Conservation (phyloP, 1,140 invertebrate species). For the Lasaia peninsularis region DNA sequence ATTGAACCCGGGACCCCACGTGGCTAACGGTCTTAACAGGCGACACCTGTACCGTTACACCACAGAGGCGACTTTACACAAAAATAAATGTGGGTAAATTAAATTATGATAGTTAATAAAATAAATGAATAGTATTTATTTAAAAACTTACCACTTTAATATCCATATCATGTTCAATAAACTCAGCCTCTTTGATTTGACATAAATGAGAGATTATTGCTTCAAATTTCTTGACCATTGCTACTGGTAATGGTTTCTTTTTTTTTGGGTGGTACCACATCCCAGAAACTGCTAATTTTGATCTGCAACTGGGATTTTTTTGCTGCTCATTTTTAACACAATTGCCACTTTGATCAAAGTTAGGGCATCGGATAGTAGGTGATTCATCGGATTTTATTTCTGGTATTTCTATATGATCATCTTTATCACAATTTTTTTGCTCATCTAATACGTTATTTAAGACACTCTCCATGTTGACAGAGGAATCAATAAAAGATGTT, state of each 20-base stretch:
- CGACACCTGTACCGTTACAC: too few relatives aligned
- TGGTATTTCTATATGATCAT: constrained; percentile 33
- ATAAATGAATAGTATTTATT: not conserved
- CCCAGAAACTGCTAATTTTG: constrained; percentile 49
- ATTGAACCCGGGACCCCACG: too few relatives aligned
- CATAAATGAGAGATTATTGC: constrained; percentile 51
- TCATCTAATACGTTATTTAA: constrained; percentile 34
- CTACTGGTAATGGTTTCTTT: constrained; percentile 58
- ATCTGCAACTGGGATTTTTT: constrained; percentile 49
- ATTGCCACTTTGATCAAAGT: constrained; percentile 64
- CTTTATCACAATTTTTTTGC: constrained; percentile 33
- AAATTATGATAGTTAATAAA: constrained; percentile 2
- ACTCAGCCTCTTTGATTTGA: constrained; percentile 53
- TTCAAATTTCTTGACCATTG: constrained; percentile 65
- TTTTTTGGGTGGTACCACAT: constrained; percentile 72
- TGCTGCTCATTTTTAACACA: constrained; percentile 56
- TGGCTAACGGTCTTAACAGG: too few relatives aligned
- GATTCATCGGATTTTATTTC: constrained; percentile 33
- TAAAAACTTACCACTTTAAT: constrained; percentile 56
- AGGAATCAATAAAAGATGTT: constrained; percentile 9
- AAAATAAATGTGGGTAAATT: not conserved
- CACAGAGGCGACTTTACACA: too few relatives aligned
- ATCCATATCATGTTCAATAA: constrained; percentile 69
- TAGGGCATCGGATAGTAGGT: constrained; percentile 44
- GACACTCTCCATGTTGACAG: constrained; percentile 34